Percentiles rank a stretch among this genome's conserved stretches.
phyloP scores from a whole-genome alignment of 2,113 vertebrate species.

The Tachysurus vachellii region DNA sequence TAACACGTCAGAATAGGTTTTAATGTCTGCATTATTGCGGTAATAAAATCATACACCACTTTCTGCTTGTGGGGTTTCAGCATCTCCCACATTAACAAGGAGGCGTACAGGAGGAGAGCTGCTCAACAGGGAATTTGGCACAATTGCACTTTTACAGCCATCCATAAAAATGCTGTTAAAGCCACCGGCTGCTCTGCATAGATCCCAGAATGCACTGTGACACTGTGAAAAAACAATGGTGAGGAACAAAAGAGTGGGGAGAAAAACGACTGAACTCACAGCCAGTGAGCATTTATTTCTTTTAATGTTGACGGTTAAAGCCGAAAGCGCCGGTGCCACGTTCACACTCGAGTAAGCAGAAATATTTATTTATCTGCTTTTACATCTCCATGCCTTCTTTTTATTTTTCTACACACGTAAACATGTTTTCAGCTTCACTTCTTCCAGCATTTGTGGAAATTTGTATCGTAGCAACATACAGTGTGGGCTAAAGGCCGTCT shows the following conservation, averaged over 20 bases:
- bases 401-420: slow-evolving; percentile 14
- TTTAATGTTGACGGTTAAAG: background rate
- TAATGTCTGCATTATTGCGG: background rate
- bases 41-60: background rate
- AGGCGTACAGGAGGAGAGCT: background rate
- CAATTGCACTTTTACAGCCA: background rate
- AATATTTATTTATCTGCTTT: slow-evolving; percentile 31
- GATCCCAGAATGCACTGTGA: background rate
- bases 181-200: background rate
- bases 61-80: background rate
- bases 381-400: background rate
- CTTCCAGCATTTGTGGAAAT: background rate
- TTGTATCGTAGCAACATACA: slow-evolving; percentile 51
- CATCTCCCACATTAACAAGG: background rate
- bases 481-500: slow-evolving; percentile 28
- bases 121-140: background rate
- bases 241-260: background rate
- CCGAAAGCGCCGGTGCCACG: background rate
- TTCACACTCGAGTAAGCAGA: background rate
- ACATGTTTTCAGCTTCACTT: slow-evolving; percentile 25
- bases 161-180: background rate
- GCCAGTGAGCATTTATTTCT: background rate
- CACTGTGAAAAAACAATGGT: background rate
- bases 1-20: background rate
- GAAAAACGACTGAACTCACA: background rate